Evolutionary conservation across 2,888 invertebrate species (phyloP).

Genomic region (Rhaphigaster nebulosa): DNA sequence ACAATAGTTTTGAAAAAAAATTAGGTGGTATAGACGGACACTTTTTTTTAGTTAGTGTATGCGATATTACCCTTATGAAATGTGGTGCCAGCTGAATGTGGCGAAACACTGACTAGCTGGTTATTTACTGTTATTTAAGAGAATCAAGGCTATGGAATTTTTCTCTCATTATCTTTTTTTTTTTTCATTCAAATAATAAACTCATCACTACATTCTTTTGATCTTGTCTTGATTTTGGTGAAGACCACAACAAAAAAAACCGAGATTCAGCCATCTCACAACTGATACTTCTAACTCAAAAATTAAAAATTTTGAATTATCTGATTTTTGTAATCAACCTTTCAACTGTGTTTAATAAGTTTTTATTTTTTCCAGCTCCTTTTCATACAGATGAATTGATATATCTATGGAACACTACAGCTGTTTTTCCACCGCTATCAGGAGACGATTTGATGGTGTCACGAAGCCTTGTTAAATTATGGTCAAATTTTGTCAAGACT

Average conservation of each 20-base stretch:
- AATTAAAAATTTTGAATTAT: neutral
- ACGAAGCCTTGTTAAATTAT: slow-evolving; percentile 21
- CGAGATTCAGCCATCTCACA: too few relatives aligned
- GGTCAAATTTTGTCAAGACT: slow-evolving; percentile 47
- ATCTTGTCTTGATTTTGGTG: neutral
- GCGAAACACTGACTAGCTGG: too few relatives aligned
- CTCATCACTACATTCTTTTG: neutral
- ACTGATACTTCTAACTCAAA: neutral
- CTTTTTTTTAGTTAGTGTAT: too few relatives aligned
- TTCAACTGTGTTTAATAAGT: neutral
- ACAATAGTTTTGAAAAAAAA: too few relatives aligned
- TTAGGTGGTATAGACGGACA: too few relatives aligned
- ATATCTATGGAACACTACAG: slow-evolving; percentile 12
- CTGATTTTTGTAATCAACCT: too few relatives aligned
- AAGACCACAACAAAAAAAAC: too few relatives aligned
- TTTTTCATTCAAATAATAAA: neutral
- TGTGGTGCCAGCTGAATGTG: too few relatives aligned
- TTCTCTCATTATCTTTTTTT: too few relatives aligned
- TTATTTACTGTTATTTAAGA: too few relatives aligned
- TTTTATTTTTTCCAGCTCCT: neutral
- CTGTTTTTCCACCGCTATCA: neutral
- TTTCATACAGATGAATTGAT: slow-evolving; percentile 43
- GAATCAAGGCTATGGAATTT: too few relatives aligned
- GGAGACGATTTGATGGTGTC: slow-evolving; percentile 39
- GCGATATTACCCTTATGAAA: too few relatives aligned